A percentile compares a stretch with the other conserved stretches of the same genome.
Evolutionary conservation across 1,140 invertebrate genomes (phyloP).

Genomic region (Lamellibrachia luymesi): DNA sequence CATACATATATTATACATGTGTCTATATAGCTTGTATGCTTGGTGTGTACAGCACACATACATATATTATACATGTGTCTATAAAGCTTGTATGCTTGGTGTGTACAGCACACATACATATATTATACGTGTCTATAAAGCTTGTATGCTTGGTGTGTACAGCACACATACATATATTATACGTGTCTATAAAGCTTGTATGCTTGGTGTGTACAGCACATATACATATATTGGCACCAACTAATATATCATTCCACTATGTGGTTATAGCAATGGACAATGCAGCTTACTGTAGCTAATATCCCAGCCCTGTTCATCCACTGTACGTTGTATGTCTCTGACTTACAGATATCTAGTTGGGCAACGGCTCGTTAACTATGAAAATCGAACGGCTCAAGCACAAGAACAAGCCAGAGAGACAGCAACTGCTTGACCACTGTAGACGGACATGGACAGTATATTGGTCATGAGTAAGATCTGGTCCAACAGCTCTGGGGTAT

Average conservation of each 20-base stretch:
- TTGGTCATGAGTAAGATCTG: background rate
- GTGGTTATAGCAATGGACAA: background rate
- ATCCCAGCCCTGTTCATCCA: background rate
- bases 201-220: too few species aligned
- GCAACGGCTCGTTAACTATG: conserved; percentile 91
- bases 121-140: too few species aligned
- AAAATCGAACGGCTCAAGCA: conserved; percentile 49
- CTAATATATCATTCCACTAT: background rate
- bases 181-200: too few species aligned
- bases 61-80: too few species aligned
- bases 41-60: background rate
- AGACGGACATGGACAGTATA: background rate
- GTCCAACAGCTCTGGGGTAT: background rate
- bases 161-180: too few species aligned
- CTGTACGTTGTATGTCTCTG: background rate
- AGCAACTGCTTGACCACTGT: background rate
- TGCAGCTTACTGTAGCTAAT: background rate
- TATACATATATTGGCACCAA: background rate
- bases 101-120: too few species aligned
- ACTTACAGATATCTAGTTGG: conserved; percentile 77
- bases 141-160: too few species aligned
- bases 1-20: too few species aligned
- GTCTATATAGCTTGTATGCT: background rate
- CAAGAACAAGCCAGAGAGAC: background rate
- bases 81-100: too few species aligned